Percentiles rank a stretch among this genome's conserved stretches.
Evolutionary conservation across 2,113 vertebrate genomes (phyloP).

Genomic region (Chaenocephalus aceratus): DNA sequence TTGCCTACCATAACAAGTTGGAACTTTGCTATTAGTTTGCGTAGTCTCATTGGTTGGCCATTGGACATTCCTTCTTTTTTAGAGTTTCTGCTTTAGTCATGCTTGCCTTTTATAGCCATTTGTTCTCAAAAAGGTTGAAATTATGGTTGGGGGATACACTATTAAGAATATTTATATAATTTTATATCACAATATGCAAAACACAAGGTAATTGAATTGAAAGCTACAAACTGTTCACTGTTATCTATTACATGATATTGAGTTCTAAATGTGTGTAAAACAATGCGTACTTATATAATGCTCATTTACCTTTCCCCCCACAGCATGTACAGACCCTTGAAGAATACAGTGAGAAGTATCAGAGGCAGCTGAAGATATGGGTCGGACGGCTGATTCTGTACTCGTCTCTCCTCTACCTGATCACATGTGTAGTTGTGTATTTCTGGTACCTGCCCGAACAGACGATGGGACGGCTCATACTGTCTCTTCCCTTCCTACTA

Average conservation of each 20-base stretch:
- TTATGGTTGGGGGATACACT: neutral
- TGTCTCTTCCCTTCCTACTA: conserved; percentile 91
- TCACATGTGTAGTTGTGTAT: conserved; percentile 91
- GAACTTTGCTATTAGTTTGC: neutral
- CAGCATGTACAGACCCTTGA: conserved; percentile 94
- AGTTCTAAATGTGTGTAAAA: conserved; percentile 13
- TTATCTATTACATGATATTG: neutral
- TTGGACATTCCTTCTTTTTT: neutral
- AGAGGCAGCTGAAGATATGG: conserved; percentile 94
- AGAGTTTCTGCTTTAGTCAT: neutral
- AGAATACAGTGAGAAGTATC: conserved; percentile 95
- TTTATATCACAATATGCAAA: neutral
- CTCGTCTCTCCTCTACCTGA: conserved; percentile 90
- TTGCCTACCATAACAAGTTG: neutral
- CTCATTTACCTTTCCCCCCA: conserved; percentile 26
- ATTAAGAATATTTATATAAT: neutral
- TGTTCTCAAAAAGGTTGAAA: neutral
- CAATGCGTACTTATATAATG: neutral
- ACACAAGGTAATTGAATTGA: neutral
- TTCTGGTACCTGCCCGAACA: conserved; percentile 95
- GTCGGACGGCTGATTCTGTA: conserved; percentile 93
- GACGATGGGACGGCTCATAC: conserved; percentile 88
- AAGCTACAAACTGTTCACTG: neutral
- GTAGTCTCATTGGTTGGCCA: neutral
- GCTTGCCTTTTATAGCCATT: neutral